Conservation (phyloP, 2,113 vertebrate species). For the Bufo gargarizans region DNA sequence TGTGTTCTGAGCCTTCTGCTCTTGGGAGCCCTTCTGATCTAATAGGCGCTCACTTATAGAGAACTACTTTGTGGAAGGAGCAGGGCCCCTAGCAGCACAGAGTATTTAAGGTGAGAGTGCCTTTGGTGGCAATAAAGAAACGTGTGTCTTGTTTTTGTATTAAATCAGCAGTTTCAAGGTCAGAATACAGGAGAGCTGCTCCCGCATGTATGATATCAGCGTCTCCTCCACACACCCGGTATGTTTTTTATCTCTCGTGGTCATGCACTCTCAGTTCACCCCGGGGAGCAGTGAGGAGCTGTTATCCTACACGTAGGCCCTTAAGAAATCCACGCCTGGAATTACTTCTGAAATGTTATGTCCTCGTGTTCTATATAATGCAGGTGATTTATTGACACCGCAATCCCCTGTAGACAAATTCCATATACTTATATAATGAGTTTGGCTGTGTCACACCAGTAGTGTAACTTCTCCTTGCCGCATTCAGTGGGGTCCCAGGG, state of each 20-base stretch:
- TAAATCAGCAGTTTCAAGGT: no score
- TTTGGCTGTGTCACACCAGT: no score
- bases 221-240: not conserved
- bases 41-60: no score
- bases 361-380: not conserved
- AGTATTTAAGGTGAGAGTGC: not conserved
- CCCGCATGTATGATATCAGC: no score
- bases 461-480: no score
- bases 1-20: not conserved
- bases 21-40: not conserved
- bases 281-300: not conserved
- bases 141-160: not conserved
- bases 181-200: not conserved
- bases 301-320: not conserved
- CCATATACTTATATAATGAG: no score
- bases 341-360: not conserved
- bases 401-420: no score
- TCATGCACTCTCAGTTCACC: not conserved
- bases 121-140: no score
- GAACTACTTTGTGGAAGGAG: not conserved
- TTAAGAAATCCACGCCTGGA: not conserved
- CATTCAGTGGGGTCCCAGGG: no score
- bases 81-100: not conserved
- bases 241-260: not conserved
- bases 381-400: no score